Percentiles rank a stretch among this genome's conserved stretches.
Conservation (phyloP, 2,888 invertebrate species). For the Eupithecia abbreviata region DNA sequence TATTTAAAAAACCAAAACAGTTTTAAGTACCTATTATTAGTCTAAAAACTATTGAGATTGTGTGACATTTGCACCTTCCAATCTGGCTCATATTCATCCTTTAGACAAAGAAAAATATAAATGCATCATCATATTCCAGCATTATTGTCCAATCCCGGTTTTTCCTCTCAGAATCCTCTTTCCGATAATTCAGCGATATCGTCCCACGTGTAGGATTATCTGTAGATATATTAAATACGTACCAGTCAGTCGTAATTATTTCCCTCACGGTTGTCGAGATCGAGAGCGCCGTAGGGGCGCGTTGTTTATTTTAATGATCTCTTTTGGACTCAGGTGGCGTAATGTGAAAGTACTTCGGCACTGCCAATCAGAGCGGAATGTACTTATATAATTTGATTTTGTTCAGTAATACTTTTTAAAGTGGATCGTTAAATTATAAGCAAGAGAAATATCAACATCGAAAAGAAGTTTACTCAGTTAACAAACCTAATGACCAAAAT, state of each 20-base stretch:
- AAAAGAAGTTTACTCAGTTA: neutral
- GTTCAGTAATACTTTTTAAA: neutral
- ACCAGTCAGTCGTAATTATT: conserved; percentile 6
- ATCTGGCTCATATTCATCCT: neutral
- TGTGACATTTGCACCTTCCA: neutral
- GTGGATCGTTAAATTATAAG: neutral
- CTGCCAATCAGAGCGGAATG: conserved; percentile 11
- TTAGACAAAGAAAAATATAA: neutral
- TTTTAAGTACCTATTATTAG: neutral
- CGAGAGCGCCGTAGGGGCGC: conserved; percentile 4
- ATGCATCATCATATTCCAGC: neutral
- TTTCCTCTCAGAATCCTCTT: neutral
- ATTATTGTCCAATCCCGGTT: neutral
- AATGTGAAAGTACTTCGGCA: conserved; percentile 4
- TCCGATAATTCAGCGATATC: neutral
- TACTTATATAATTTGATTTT: neutral
- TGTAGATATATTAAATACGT: conserved; percentile 6
- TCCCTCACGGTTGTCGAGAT: conserved; percentile 8
- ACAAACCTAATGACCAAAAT: neutral
- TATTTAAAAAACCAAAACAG: neutral
- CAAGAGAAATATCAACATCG: neutral
- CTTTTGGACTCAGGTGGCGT: conserved; percentile 22
- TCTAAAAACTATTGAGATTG: neutral
- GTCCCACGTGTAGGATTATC: conserved; percentile 2
- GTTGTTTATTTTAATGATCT: conserved; percentile 29